Evolutionary conservation across 1,140 invertebrate genomes (phyloP).

Genomic region (Drosophila bocqueti): DNA sequence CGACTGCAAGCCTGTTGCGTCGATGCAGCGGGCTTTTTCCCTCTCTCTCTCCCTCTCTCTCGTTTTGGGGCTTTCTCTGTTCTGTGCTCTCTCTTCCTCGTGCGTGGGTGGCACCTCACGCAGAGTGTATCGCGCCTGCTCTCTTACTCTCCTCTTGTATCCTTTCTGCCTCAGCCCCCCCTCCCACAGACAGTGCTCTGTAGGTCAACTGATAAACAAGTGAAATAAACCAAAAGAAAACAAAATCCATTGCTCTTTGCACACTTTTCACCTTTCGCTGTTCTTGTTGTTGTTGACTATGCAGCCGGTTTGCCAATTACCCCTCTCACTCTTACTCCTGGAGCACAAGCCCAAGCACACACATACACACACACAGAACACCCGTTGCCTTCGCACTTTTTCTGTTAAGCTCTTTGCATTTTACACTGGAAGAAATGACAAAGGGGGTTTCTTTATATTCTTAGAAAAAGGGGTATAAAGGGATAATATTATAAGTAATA

Average conservation of each 20-base stretch:
- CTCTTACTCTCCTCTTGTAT: constrained; percentile 21
- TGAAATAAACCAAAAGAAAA: constrained; percentile 20
- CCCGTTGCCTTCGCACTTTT: constrained; percentile 39
- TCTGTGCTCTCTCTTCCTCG: neutral
- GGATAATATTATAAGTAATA: neutral
- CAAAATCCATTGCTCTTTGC: constrained; percentile 26
- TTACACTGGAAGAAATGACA: constrained; percentile 20
- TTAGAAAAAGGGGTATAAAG: neutral
- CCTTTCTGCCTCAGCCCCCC: neutral
- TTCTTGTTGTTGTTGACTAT: constrained; percentile 24
- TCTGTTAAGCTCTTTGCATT: constrained; percentile 25
- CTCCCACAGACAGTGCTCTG: constrained; percentile 27
- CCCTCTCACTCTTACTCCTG: neutral
- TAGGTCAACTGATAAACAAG: constrained; percentile 77
- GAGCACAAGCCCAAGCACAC: neutral
- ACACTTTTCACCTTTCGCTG: constrained; percentile 29
- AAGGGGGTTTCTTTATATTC: neutral
- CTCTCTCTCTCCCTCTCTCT: constrained; percentile 7
- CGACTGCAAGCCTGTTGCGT: constrained; percentile 66
- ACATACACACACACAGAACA: neutral
- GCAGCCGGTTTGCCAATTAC: constrained; percentile 30
- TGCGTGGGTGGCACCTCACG: constrained; percentile 40
- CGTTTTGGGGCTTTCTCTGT: neutral
- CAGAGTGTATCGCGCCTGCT: constrained; percentile 49
- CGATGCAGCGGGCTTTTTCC: constrained; percentile 15